Percentiles rank a stretch among this genome's conserved stretches.
These are phyloP conservation scores for Tokudaia tokunoshimensis DNA, from an alignment of 2,797 vertebrate genomes.

Conservation along the genomic window DNA sequence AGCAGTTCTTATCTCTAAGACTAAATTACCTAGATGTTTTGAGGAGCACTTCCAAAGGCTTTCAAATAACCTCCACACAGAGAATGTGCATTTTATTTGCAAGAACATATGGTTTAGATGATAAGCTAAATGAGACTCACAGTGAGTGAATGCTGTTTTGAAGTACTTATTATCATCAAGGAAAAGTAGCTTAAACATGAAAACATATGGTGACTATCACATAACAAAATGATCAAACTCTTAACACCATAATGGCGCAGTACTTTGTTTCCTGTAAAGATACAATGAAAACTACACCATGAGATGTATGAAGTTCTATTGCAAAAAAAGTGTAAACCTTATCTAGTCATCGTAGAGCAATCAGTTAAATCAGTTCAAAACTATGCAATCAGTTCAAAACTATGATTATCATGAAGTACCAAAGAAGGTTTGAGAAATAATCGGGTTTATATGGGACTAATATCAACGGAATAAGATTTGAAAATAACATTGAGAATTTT, in stretches of 20 bases:
- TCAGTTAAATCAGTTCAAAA: too few relatives aligned
- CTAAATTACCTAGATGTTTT: not conserved
- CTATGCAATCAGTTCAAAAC: too few relatives aligned
- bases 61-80: not conserved
- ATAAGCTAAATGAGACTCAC: not conserved
- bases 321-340: conserved; percentile 17
- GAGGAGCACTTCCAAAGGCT: not conserved
- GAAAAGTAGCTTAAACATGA: not conserved
- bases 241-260: not conserved
- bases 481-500: not conserved
- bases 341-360: not conserved
- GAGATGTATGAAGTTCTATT: not conserved
- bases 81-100: not conserved
- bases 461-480: not conserved
- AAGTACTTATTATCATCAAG: not conserved
- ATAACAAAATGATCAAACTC: not conserved
- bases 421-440: not conserved
- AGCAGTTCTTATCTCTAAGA: not conserved
- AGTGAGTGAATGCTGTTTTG: not conserved
- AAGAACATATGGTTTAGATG: not conserved
- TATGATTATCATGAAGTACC: not conserved
- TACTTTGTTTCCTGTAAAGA: not conserved
- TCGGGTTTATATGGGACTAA: conserved; percentile 1
- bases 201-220: not conserved
- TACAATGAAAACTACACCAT: not conserved